Base-by-base conservation (phyloP, 2,888 invertebrate genomes). In the Adela reaumurella region DNA sequence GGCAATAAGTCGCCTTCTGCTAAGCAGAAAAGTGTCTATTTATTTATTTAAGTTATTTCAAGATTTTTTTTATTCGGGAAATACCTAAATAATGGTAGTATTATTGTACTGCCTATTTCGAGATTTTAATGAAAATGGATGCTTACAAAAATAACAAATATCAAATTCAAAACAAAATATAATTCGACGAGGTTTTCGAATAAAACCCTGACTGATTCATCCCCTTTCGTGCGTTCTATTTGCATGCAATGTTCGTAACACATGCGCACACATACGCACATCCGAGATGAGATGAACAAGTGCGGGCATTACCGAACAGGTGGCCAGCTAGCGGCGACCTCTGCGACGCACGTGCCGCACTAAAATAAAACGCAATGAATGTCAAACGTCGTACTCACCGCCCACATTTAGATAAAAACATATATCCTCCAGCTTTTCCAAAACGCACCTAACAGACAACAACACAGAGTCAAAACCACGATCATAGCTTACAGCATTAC, bases 331-430 rank as follows among this genome's bases (percentile, higher is more conserved):
- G 24, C 24, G 24, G 24, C 4, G 35, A 3, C 35, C 35, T 35
- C 35, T 14, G 35, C 8, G 35, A 4, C 29, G 70, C 77, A 76
- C 78, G 78, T 77, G 77, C 70, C 67, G 59, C 56, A 60, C 67
- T 66, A 61, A n/a, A 70, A 74, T 71, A 72, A 70, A 77, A 74
- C 68, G 73, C 74, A 74, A 78, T 78, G 73, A 77, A 77, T 74
- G 77, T 77, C 76, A 74, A 77, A 71, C 70, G 70, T 35, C 17
- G 35, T 19, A 18, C 3, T 8, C 29, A 18, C 28, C 17, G 35
- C 35, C n/a, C 35, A 17, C 47, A 45, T 19, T 29, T 42, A 47
- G 14, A 41, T 42, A 47, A 41, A 47, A 17, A 18, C 14, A 11
- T 19, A 11, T 11, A 45, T 14, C 45, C 17, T 6, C 8, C n/a